Conservation (phyloP, 2,113 vertebrate genomes). For the Phyllopteryx taeniolatus region DNA sequence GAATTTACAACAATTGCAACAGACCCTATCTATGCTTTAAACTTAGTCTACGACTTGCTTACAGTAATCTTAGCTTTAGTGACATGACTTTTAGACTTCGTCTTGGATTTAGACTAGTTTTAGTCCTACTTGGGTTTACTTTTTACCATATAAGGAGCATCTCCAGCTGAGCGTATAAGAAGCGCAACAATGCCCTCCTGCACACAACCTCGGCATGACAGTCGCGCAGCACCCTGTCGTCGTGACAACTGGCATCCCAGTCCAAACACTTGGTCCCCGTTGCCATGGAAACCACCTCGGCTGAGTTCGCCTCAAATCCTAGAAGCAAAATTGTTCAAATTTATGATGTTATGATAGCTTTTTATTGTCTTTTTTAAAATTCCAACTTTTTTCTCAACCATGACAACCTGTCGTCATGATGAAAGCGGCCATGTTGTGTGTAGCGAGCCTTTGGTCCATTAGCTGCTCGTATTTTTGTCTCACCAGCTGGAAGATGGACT, state of each 20-base stretch:
- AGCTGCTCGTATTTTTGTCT: conserved; percentile 47
- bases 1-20: too few species aligned
- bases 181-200: conserved; percentile 70
- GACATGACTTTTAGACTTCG: background rate
- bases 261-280: conserved; percentile 91
- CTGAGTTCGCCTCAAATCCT: conserved; percentile 85
- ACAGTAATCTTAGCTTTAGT: too few species aligned
- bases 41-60: too few species aligned
- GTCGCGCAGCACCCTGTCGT: conserved; percentile 79
- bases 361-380: background rate
- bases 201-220: conserved; percentile 89
- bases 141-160: conserved; percentile 27
- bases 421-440: conserved; percentile 57
- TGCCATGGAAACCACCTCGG: conserved; percentile 85
- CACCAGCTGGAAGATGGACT: conserved; percentile 52
- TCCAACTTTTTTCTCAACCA: background rate
- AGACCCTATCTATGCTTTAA: too few species aligned
- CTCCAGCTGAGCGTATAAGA: conserved; percentile 70
- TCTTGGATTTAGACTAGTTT: background rate
- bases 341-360: background rate
- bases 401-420: conserved; percentile 62
- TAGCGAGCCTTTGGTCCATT: conserved; percentile 1
- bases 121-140: background rate
- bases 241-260: conserved; percentile 76
- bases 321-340: background rate